Base-by-base conservation (phyloP, 2,113 vertebrate genomes). In the Mellivora capensis region DNA sequence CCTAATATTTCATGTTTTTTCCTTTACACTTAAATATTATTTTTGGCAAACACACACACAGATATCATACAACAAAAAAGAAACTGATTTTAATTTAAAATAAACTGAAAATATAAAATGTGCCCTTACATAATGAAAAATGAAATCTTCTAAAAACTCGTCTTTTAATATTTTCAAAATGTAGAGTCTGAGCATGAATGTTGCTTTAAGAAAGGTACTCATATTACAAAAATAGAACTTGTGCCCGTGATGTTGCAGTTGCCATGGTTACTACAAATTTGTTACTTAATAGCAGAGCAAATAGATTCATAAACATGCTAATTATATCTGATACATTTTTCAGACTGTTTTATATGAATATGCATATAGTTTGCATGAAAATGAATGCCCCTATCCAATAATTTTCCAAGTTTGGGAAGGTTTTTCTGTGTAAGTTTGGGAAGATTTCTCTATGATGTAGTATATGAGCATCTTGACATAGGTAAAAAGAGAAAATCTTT, bases 281-380 rank as follows among this genome's bases (percentile, higher is more conserved):
- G 99, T 99, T 99, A 99, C 99, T 99, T 99, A 99, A 99, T 99
- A 99, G 99, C 99, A 98, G 98, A 99, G 98, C 99, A 99, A 98
- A 99, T 99, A 99, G 98, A 99, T 99, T 99, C 99, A 99, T 98
- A 98, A 99, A 99, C 99, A 99, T 98, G 98, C 98, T 99, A 99
- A 99, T 99, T 99, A 99, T 99, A 99, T 98, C 99, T 98, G 98
- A 99, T 99, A 99, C 98, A 98, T 98, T 98, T 98, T 98, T 98
- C 98, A 98, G 98, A 99, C 98, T 98, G 98, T 99, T 99, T 99
- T 98, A 98, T 97, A 98, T 98, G 98, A 99, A 99, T 99, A 99
- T 99, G 98, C 98, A 98, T 99, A 98, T 98, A 98, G 98, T 98
- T 98, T 99, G 98, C 98, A 98, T 98, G 98, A 98, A 98, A 98